Conservation (phyloP, 2,797 vertebrate genomes). For the Pangasius mekongensis region DNA sequence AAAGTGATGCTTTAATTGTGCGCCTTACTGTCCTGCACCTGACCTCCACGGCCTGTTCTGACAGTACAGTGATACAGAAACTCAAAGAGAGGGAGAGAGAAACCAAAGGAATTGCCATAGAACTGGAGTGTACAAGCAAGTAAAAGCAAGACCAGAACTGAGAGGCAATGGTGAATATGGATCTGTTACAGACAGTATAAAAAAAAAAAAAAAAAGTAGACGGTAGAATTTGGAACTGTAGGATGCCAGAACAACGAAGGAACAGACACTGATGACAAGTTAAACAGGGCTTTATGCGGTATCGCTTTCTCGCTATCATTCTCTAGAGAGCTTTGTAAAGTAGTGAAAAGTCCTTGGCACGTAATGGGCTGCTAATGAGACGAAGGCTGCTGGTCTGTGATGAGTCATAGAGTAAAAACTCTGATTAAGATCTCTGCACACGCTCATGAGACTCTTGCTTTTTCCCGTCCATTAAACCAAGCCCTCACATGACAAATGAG, state of each 20-base stretch:
- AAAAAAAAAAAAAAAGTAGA: not conserved
- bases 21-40: constrained; percentile 7
- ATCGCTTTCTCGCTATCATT: constrained; percentile 20
- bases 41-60: constrained; percentile 24
- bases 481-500: constrained; percentile 4
- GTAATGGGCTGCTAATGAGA: constrained; percentile 45
- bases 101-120: not conserved
- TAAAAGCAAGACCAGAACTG: not conserved
- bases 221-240: not conserved
- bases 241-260: constrained; percentile 3
- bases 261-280: constrained; percentile 36
- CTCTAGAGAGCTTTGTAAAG: constrained; percentile 38
- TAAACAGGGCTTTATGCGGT: constrained; percentile 38
- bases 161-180: not conserved
- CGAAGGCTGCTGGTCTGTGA: constrained; percentile 35
- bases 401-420: constrained; percentile 44
- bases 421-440: constrained; percentile 23
- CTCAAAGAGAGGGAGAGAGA: not conserved
- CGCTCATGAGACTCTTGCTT: not conserved
- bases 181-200: not conserved
- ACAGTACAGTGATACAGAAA: constrained; percentile 12
- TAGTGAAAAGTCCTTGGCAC: constrained; percentile 54
- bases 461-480: constrained; percentile 20
- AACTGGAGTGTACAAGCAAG: not conserved
- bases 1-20: constrained; percentile 19